A percentile compares a stretch with the other conserved stretches of the same genome.
phyloP scores from a whole-genome alignment of 2,888 invertebrate species.

The Lasioglossum oenotherae region DNA sequence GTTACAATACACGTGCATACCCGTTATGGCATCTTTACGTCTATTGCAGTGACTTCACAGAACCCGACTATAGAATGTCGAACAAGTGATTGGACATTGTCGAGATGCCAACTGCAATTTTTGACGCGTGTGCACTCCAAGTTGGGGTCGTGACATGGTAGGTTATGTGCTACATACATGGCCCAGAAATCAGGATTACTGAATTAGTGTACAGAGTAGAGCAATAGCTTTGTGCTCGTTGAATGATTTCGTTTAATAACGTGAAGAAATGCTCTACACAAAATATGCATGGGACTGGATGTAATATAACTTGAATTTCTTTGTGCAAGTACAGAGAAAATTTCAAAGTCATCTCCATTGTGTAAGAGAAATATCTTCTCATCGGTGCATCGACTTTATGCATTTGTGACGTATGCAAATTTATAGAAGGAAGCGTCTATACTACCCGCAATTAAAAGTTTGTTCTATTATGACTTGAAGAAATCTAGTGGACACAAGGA shows the following conservation, averaged over 20 bases:
- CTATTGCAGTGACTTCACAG: background rate
- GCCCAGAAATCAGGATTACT: background rate
- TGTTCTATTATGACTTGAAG: background rate
- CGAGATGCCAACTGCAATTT: background rate
- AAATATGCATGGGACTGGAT: background rate
- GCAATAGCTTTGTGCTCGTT: background rate
- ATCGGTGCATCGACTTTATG: background rate
- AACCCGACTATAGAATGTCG: background rate
- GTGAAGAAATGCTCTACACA: background rate
- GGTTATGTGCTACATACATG: background rate
- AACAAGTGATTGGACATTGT: background rate
- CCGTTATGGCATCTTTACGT: slow-evolving; percentile 11
- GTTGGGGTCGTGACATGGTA: background rate
- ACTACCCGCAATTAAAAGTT: background rate
- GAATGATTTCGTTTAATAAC: background rate
- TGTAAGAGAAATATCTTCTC: background rate
- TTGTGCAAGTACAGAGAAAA: background rate
- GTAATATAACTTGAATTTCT: background rate
- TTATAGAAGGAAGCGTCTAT: background rate
- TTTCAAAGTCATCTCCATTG: background rate
- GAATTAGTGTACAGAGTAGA: background rate
- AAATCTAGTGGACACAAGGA: background rate
- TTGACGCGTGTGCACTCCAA: background rate
- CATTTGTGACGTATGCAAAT: background rate
- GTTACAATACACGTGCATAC: background rate